phyloP scores from a whole-genome alignment of 2,888 invertebrate species.

The Tachystola acroxantha region DNA sequence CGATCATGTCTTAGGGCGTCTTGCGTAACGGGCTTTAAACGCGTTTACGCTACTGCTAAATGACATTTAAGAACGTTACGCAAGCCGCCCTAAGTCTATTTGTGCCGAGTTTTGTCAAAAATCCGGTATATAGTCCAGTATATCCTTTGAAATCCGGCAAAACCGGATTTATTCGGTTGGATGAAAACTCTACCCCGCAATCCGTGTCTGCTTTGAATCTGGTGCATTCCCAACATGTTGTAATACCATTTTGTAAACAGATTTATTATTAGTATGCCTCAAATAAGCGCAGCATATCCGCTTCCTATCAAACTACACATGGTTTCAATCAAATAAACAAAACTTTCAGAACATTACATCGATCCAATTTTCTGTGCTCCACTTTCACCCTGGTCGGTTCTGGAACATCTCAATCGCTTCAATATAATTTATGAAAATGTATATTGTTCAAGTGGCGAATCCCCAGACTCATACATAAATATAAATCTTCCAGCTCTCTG shows the following conservation, averaged over 20 bases:
- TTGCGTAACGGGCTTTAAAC: no score
- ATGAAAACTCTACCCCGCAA: no score
- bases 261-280: conserved; percentile 37
- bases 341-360: conserved; percentile 4
- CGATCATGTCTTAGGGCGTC: no score
- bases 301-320: conserved; percentile 25
- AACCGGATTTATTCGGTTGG: no score
- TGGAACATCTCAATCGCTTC: not conserved
- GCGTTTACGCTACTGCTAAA: no score
- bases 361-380: conserved; percentile 2
- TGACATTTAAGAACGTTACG: no score
- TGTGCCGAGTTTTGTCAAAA: no score
- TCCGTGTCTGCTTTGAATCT: not conserved
- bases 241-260: conserved; percentile 56
- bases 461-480: not conserved
- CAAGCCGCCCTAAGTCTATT: no score
- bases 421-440: conserved; percentile 5
- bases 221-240: conserved; percentile 34
- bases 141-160: not conserved
- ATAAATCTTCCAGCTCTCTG: no score
- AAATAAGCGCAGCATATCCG: conserved; percentile 38
- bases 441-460: conserved; percentile 6
- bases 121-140: no score
- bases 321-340: conserved; percentile 13
- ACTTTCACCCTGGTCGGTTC: not conserved